phyloP scores from a whole-genome alignment of 2,888 invertebrate species.

The Amiota minor region DNA sequence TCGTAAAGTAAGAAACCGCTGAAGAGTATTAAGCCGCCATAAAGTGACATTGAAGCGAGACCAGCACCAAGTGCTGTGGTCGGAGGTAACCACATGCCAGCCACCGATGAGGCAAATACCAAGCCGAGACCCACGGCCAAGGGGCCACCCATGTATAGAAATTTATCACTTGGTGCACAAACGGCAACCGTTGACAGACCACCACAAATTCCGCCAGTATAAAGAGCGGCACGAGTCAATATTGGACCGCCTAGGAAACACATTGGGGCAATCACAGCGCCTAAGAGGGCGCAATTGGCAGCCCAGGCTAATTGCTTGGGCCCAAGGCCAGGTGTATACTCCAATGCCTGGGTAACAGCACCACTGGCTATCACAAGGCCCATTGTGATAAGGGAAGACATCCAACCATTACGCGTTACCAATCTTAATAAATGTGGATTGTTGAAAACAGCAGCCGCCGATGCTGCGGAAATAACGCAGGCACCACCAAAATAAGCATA shows the following conservation, averaged over 20 bases:
- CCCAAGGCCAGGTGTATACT: conserved; percentile 87
- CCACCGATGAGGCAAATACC: conserved; percentile 93
- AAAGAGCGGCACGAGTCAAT: conserved; percentile 90
- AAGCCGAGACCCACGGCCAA: conserved; percentile 96
- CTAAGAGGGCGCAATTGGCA: conserved; percentile 87
- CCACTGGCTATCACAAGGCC: conserved; percentile 93
- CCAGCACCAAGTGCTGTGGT: conserved; percentile 91
- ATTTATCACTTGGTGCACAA: conserved; percentile 97
- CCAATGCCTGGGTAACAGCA: conserved; percentile 85
- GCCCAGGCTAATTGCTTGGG: conserved; percentile 90
- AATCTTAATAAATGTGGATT: conserved; percentile 86
- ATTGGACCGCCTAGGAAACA: conserved; percentile 93
- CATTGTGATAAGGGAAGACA: conserved; percentile 85
- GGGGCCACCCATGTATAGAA: conserved; percentile 95
- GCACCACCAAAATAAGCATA: conserved; percentile 95
- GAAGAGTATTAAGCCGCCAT: conserved; percentile 95
- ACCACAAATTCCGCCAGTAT: conserved; percentile 95
- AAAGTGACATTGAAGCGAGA: conserved; percentile 90
- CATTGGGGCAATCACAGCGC: conserved; percentile 93
- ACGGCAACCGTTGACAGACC: conserved; percentile 94
- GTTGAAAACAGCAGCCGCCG: conserved; percentile 86
- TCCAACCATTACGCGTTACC: conserved; percentile 85
- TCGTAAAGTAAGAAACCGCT: conserved; percentile 94
- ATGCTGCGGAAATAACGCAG: conserved; percentile 85
- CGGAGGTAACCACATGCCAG: conserved; percentile 92